Evolutionary conservation across 2,797 vertebrate species (phyloP).

Genomic region (Urosaurus nigricauda): DNA sequence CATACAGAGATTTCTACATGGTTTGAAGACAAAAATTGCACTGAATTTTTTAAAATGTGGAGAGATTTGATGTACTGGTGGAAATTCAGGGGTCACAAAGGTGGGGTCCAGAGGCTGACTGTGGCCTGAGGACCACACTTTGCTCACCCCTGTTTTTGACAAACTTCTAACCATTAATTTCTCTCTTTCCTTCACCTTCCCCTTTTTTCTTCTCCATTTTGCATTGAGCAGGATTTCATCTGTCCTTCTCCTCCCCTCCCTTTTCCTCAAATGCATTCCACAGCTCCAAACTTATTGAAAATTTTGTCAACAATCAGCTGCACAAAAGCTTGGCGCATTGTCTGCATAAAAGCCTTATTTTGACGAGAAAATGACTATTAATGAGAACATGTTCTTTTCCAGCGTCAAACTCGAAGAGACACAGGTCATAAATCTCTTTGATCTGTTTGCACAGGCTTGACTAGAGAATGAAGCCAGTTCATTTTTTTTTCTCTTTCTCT

Average conservation of each 20-base stretch:
- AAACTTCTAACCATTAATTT: too few species aligned
- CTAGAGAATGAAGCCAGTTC: conserved; percentile 72
- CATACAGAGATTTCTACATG: neutral
- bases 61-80: too few species aligned
- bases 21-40: too few species aligned
- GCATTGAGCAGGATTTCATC: neutral
- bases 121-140: too few species aligned
- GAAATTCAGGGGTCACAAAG: too few species aligned
- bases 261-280: conserved; percentile 16
- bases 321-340: conserved; percentile 70
- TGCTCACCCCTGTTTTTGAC: too few species aligned
- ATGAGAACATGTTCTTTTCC: conserved; percentile 79
- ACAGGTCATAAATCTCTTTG: conserved; percentile 83
- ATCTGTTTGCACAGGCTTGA: conserved; percentile 75
- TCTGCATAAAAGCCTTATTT: conserved; percentile 79
- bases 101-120: too few species aligned
- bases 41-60: too few species aligned
- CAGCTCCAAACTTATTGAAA: conserved; percentile 67
- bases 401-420: conserved; percentile 76
- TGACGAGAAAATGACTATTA: conserved; percentile 82
- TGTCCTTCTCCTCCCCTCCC: neutral
- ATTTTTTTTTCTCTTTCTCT: neutral
- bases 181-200: neutral
- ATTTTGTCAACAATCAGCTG: conserved; percentile 71
- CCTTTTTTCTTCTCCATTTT: neutral